Evolutionary conservation across 64 coral and sea anemone genomes (phyloP), one percentile per base, ranked within the genome.

Genomic region (Actinia equina): DNA sequence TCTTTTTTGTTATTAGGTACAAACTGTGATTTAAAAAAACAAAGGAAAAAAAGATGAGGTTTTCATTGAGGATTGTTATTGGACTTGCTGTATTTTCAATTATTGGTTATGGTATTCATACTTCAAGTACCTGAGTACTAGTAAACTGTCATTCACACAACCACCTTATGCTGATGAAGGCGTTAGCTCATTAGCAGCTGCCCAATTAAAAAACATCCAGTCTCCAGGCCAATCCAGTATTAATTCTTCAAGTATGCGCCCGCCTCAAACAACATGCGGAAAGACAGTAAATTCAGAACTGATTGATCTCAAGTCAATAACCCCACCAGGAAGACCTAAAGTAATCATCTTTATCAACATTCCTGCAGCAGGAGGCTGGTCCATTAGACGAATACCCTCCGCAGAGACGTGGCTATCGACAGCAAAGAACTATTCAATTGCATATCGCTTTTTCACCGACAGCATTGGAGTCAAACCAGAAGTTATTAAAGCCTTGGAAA

Each of bases 381-480:
- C 45, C 30, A 52, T 30, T 3, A 70, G 89, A 90, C 57, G 89
- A 85, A 8, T 6, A 61, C 80, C 5, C 14, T 85, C 0, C 61
- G 89, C 25, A 59, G n/a, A 77, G 0, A 77, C 63, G 1, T 90
- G 89, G 89, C 9, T 77, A 2, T 85, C 89, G 57, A 90, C 89
- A 12, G 62, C 23, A 14, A 71, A 71, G 23, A 85, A 26, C 51
- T 90, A 90, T 25, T 57, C 83, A 1, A 30, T 91, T 44, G 89
- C 89, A 5, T 85, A 77, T 25, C 84, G 64, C 0, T 91, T 91
- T n/a, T 91, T 91, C 18, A 85, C 89, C 2, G 89, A 91, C 30
- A 60, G 45, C 6, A 77, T 61, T 16, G 89, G 46, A 23, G 13
- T 84, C 12, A n/a, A 52, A 13, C 43, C 19, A 3, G 69, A 77